phyloP scores from a whole-genome alignment of 1,140 invertebrate species.

The Acromyrmex charruanus region DNA sequence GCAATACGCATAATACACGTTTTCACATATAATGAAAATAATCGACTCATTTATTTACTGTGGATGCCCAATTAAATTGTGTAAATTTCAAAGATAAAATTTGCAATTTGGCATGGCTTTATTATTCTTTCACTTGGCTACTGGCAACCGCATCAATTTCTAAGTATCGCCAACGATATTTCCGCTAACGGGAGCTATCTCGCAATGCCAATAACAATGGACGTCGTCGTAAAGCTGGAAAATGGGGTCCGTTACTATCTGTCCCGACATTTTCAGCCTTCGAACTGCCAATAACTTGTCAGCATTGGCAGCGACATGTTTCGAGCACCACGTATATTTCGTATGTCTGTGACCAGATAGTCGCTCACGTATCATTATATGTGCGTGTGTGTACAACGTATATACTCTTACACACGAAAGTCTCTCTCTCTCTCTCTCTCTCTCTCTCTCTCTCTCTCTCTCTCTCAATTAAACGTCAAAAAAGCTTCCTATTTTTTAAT shows the following conservation, averaged over 20 bases:
- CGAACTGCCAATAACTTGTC: slow-evolving; percentile 80
- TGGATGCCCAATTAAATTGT: slow-evolving; percentile 54
- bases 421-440: no score
- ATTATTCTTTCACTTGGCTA: slow-evolving; percentile 9
- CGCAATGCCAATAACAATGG: slow-evolving; percentile 80
- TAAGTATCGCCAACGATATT: slow-evolving; percentile 60
- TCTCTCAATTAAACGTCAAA: background rate
- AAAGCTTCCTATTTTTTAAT: background rate
- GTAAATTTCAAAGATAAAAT: background rate
- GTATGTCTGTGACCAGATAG: slow-evolving; percentile 25
- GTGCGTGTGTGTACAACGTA: no score
- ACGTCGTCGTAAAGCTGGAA: slow-evolving; percentile 82
- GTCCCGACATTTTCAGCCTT: slow-evolving; percentile 76
- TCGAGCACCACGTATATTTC: background rate
- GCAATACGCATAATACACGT: background rate
- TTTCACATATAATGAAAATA: background rate
- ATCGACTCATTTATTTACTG: slow-evolving; percentile 13
- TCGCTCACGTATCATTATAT: slow-evolving; percentile 14
- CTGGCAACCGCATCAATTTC: slow-evolving; percentile 10
- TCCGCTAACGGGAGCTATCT: slow-evolving; percentile 46
- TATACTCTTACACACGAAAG: no score
- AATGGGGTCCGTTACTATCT: slow-evolving; percentile 78
- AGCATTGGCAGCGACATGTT: slow-evolving; percentile 58
- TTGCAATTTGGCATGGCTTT: slow-evolving; percentile 10
- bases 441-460: background rate